Percentiles rank a stretch among this genome's conserved stretches.
phyloP scores from a whole-genome alignment of 1,140 invertebrate species.

The Pantala flavescens region DNA sequence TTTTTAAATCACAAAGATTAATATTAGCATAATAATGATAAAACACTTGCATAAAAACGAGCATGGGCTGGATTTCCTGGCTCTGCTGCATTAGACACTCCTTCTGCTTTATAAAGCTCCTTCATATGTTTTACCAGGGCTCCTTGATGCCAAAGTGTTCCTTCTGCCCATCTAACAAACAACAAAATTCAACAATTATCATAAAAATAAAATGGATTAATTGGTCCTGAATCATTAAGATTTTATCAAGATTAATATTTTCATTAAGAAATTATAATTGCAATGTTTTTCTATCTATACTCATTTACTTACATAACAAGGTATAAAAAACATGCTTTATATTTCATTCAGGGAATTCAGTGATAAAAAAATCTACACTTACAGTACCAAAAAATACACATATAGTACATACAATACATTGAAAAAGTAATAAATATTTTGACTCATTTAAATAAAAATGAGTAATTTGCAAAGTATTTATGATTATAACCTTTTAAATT shows the following conservation, averaged over 20 bases:
- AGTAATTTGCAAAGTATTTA: too few relatives aligned
- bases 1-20: too few relatives aligned
- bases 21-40: neutral
- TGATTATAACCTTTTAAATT: too few relatives aligned
- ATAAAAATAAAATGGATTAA: conserved; percentile 17
- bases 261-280: neutral
- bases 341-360: too few relatives aligned
- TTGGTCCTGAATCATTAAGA: too few relatives aligned
- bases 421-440: too few relatives aligned
- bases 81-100: conserved; percentile 58
- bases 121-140: conserved; percentile 68
- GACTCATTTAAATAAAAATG: too few relatives aligned
- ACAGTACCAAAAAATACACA: too few relatives aligned
- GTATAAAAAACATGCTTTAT: too few relatives aligned
- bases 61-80: conserved; percentile 71
- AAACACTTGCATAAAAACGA: conserved; percentile 69
- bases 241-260: neutral
- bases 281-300: conserved; percentile 15
- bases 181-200: conserved; percentile 14
- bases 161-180: conserved; percentile 54
- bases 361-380: too few relatives aligned
- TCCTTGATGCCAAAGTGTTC: conserved; percentile 63
- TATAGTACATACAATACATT: too few relatives aligned
- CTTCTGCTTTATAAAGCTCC: conserved; percentile 68
- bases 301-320: too few relatives aligned